Conservation (phyloP, 1,140 invertebrate species). For the Anadara kagoshimensis region DNA sequence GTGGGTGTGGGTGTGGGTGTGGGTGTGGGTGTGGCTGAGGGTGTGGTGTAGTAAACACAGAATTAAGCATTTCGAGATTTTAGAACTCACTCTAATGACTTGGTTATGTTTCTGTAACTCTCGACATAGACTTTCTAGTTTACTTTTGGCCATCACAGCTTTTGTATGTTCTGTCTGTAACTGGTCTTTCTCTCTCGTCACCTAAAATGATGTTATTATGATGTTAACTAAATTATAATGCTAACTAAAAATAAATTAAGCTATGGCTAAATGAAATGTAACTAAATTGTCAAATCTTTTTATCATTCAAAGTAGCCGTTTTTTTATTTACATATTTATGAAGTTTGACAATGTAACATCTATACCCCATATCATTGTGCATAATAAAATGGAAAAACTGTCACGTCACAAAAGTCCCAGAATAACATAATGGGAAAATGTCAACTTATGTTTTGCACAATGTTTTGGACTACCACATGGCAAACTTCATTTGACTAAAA, state of each 20-base stretch:
- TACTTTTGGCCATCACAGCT: slow-evolving; percentile 85
- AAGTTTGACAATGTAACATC: too few relatives aligned
- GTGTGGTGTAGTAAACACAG: too few relatives aligned
- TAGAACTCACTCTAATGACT: slow-evolving; percentile 75
- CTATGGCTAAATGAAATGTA: background rate
- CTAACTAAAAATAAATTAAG: background rate
- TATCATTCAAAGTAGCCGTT: background rate
- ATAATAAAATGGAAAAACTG: too few relatives aligned
- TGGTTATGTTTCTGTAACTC: slow-evolving; percentile 94
- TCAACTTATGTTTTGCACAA: too few relatives aligned
- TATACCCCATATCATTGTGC: too few relatives aligned
- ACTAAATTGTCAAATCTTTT: background rate
- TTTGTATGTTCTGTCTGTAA: slow-evolving; percentile 88
- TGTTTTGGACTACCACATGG: too few relatives aligned
- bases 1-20: too few relatives aligned
- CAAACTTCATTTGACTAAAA: too few relatives aligned
- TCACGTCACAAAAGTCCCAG: too few relatives aligned
- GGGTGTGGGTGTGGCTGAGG: too few relatives aligned
- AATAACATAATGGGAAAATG: too few relatives aligned
- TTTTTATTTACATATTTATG: background rate
- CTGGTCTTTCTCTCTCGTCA: slow-evolving; percentile 87
- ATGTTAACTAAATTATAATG: background rate
- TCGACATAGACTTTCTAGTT: slow-evolving; percentile 89
- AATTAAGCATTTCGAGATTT: background rate
- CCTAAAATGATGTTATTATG: slow-evolving; percentile 48